Conservation (phyloP, 2,888 invertebrate species). For the Strigamia maritima region DNA sequence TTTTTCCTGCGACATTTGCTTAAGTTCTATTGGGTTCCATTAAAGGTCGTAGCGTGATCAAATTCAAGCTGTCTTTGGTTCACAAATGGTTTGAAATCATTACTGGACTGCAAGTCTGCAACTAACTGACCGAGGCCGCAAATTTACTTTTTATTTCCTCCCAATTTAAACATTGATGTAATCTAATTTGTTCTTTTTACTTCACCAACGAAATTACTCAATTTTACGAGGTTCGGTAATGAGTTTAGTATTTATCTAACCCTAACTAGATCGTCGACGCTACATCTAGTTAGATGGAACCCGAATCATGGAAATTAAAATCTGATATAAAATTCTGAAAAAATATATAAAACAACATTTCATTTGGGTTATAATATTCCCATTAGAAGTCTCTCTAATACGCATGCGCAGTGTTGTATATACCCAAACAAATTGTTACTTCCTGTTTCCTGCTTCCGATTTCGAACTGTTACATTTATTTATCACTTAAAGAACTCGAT, state of each 20-base stretch:
- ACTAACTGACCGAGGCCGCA: neutral
- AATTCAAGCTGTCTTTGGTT: neutral
- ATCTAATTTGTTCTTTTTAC: constrained; percentile 6
- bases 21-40: neutral
- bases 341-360: too few species aligned
- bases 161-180: neutral
- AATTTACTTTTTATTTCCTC: neutral
- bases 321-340: too few species aligned
- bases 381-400: too few species aligned
- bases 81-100: neutral
- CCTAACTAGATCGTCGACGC: neutral
- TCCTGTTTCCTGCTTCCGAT: too few species aligned
- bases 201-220: neutral
- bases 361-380: too few species aligned
- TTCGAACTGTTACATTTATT: too few species aligned
- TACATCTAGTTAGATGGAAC: neutral
- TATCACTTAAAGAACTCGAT: too few species aligned
- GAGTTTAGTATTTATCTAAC: neutral
- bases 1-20: neutral
- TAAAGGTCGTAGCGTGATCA: neutral
- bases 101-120: neutral
- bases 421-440: too few species aligned
- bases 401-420: too few species aligned
- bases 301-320: too few species aligned
- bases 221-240: neutral